Conservation (phyloP, 2,888 invertebrate species). For the Cancer borealis region DNA sequence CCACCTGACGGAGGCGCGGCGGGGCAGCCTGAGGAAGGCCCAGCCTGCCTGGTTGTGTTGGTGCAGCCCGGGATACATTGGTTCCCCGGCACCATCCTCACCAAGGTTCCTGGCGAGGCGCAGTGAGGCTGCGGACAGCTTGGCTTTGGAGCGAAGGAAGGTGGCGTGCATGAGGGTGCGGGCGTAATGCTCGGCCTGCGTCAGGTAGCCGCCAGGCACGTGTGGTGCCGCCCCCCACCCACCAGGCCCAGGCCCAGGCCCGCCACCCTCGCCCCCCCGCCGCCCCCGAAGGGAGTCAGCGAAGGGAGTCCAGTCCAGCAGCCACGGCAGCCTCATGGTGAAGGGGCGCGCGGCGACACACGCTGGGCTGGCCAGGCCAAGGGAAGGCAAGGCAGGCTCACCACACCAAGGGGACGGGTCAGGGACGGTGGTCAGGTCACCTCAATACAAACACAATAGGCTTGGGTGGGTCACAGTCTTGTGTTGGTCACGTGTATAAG, state of each 20-base stretch:
- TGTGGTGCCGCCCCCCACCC: conserved; percentile 33
- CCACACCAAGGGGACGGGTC: background rate
- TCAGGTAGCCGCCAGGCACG: conserved; percentile 53
- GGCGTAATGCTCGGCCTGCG: conserved; percentile 68
- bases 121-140: conserved; percentile 59
- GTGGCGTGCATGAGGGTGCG: conserved; percentile 62
- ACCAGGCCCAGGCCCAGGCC: background rate
- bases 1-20: conserved; percentile 38
- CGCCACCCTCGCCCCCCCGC: conserved; percentile 35
- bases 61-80: background rate
- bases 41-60: background rate
- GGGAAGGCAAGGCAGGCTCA: background rate
- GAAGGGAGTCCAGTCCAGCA: conserved; percentile 62
- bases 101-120: conserved; percentile 51
- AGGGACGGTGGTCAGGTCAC: no score
- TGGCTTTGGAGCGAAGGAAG: conserved; percentile 67
- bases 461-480: no score
- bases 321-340: conserved; percentile 67
- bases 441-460: no score
- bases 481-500: background rate
- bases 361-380: background rate
- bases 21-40: conserved; percentile 51
- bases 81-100: background rate
- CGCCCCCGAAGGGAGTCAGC: conserved; percentile 54
- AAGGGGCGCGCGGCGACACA: background rate